Base-by-base conservation (phyloP, 2,113 vertebrate species). In the Etheostoma spectabile region DNA sequence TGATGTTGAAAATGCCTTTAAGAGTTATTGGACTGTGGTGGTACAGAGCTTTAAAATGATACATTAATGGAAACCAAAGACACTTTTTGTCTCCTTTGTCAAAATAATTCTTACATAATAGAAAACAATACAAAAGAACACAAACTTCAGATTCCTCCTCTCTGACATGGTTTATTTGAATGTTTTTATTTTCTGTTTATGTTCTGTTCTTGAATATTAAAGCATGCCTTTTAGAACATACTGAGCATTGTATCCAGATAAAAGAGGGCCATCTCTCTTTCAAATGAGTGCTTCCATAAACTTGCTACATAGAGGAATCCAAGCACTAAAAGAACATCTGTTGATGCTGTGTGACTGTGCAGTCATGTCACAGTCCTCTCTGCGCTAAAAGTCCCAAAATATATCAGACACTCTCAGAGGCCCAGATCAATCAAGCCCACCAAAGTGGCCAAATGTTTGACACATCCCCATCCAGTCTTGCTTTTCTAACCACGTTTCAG, bases 361-460 rank as follows among this genome's bases (percentile, higher is more conserved):
- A 53, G 48, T 80, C 45, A 49, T 80, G 77, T 67, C 74, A 57
- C 77, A 60, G 45, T 72, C 27, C 52, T 64, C 42, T 77, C 56
- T 71, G 38, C 57, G 30, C 49, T n/a, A 5, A n/a, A 62, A 65
- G 51, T 81, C 56, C 27, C n/a, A 51, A 59, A 80, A 69, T 59
- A 74, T 53, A 71, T 35, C 51, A 56, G 62, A 82, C 63, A 10
- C 24, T 82, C 79, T 80, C 79, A n/a, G 61, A 78, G 78, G 81
- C 70, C 59, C 75, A 38, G n/a, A 89, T 85, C 74, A 89, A 81
- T 88, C 82, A 74, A 45, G 57, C 66, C 49, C 63, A 73, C 55
- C 48, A 84, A 80, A 74, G 66, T 64, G 22, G 24, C 71, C 79
- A 69, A 79, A 60, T 76, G 80, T 60, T n/a, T 82, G 78, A 78